Conservation (phyloP, 2,797 vertebrate genomes). For the Tokudaia tokunoshimensis region DNA sequence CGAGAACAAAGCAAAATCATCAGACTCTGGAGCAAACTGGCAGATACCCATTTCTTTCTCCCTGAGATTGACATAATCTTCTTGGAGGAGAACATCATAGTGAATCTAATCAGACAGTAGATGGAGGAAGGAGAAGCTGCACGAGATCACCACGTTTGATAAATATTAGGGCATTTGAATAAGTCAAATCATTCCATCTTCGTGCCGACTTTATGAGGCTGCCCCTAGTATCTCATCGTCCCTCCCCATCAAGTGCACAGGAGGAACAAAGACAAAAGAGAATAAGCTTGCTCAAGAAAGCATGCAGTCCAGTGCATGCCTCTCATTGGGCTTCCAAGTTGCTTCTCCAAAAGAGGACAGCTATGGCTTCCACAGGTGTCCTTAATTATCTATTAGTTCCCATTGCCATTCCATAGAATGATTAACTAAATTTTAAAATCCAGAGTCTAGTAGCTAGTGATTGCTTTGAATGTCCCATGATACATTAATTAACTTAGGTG, state of each 20-base stretch:
- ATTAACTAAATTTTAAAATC: background rate
- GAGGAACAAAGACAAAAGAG: background rate
- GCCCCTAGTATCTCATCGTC: background rate
- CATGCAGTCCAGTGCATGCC: background rate
- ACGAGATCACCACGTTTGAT: background rate
- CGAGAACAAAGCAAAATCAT: slow-evolving; percentile 8
- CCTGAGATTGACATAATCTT: background rate
- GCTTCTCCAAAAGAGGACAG: background rate
- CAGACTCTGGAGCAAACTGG: background rate
- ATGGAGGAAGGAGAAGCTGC: background rate
- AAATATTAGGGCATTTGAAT: background rate
- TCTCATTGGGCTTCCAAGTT: background rate
- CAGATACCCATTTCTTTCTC: background rate
- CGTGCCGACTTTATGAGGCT: background rate
- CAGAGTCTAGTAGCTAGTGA: background rate
- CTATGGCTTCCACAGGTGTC: background rate
- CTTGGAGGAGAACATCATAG: background rate
- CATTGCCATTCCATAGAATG: background rate
- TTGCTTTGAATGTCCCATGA: background rate
- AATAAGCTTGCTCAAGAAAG: background rate
- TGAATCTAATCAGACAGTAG: background rate
- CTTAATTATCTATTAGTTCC: background rate
- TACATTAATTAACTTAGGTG: background rate
- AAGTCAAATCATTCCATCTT: background rate
- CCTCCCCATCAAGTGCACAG: background rate